Evolutionary conservation across 2,888 invertebrate genomes (phyloP).

Genomic region (Xanthostigma xanthostigma): DNA sequence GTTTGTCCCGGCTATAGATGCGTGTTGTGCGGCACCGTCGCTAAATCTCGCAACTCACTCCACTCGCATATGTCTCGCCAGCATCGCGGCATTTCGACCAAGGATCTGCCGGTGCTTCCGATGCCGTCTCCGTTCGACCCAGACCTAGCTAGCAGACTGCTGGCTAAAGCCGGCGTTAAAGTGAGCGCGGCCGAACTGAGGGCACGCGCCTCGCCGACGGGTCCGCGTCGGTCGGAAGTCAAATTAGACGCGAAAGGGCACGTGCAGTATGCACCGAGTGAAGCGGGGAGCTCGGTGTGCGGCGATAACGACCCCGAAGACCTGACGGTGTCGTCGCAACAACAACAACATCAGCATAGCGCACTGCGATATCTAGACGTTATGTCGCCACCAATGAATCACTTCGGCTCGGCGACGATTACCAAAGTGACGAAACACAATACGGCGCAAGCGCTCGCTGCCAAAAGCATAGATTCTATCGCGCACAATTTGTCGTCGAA

Average conservation of each 20-base stretch:
- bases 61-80: slow-evolving; percentile 91
- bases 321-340: slow-evolving; percentile 49
- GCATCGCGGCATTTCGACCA: slow-evolving; percentile 84
- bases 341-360: slow-evolving; percentile 15
- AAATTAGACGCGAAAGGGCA: slow-evolving; percentile 61
- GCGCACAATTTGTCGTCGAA: slow-evolving; percentile 44
- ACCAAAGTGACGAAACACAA: slow-evolving; percentile 39
- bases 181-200: slow-evolving; percentile 70
- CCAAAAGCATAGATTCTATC: slow-evolving; percentile 46
- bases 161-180: slow-evolving; percentile 80
- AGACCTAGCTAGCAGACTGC: slow-evolving; percentile 64
- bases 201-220: slow-evolving; percentile 75
- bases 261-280: slow-evolving; percentile 48
- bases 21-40: slow-evolving; percentile 83
- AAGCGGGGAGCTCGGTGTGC: slow-evolving; percentile 56
- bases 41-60: slow-evolving; percentile 79
- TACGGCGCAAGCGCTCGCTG: slow-evolving; percentile 38
- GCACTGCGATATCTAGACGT: slow-evolving; percentile 23
- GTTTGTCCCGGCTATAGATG: slow-evolving; percentile 85
- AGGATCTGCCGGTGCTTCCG: slow-evolving; percentile 80
- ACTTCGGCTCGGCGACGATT: slow-evolving; percentile 35
- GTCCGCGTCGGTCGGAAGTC: slow-evolving; percentile 60
- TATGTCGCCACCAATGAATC: slow-evolving; percentile 35
- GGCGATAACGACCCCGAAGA: slow-evolving; percentile 75
- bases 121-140: slow-evolving; percentile 90